Evolutionary conservation across 2,888 invertebrate genomes (phyloP), one percentile per base, ranked within the genome.

Genomic region (Athalia circularis): DNA sequence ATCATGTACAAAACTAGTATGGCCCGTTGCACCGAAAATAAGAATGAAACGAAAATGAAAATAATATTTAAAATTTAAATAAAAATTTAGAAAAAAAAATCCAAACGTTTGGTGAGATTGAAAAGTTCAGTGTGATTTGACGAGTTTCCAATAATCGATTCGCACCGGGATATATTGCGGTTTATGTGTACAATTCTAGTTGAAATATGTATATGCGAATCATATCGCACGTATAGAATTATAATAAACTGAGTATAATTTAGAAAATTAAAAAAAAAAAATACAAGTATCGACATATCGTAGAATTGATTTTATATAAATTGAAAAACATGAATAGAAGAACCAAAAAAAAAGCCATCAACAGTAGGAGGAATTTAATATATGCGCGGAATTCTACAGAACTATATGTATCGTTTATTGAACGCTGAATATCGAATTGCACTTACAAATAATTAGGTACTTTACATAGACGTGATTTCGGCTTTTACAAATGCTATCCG

Each of bases 271-370:
- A 29, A 2, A 29, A 29, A 29, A 29, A 29, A 29, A 45, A 47
- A 1, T 4, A 52, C 52, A 4, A 11, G 59, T 72, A 72, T 75
- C 48, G 75, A 75, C 62, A 48, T 61, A 75, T 75, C 62, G 62
- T 62, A n/a, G 47, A 75, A 75, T 75, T 62, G 62, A 13, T 62
- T 50, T 50, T 75, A 72, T 59, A 59, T 50, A 68, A 5, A 52
- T 43, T 64, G 6, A 7, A 29, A 43, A 15, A 3, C 6, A 13
- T 61, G 61, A n/a, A 61, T 50, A 68, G n/a, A 68, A n/a, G 43
- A 68, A 54, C n/a, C 54, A 67, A 45, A 74, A 61, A 62, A 29
- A 29, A 29, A 29, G 29, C 29, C 29, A 29, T 29, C 29, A 29
- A 2, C 29, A 29, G 29, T 29, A 29, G 29, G 29, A 29, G 29